Base-by-base conservation (phyloP, 1,140 invertebrate genomes). In the Drosophila equinoxialis region DNA sequence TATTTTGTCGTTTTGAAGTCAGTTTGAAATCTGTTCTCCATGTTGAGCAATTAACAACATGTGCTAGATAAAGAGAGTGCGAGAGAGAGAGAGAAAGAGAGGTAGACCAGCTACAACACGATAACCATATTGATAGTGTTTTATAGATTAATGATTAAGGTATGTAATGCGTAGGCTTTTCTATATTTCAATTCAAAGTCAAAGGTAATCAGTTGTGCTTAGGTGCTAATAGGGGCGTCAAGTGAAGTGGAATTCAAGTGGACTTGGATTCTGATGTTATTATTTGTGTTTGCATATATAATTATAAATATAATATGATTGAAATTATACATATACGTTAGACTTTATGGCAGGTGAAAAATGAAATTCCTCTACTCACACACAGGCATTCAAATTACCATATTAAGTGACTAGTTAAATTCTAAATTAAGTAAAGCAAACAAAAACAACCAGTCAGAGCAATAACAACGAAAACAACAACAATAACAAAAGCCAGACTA, bases 291-390 rank as follows among this genome's bases (percentile, higher is more conserved):
- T 75, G 82, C 65, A 78, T 81, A 73, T 65, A 72, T 68, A 77
- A 77, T 71, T 75, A 75, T 75, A 75, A 86, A 85, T 86, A 74
- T 86, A 86, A 85, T 86, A 74, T 86, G 81, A 86, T 74, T 85
- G 78, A 75, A 86, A 85, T 87, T 81, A 85, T 26, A 26, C 23
- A 23, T 23, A 23, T 23, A 68, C 70, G 68, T 73, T 60, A 76
- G 45, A 85, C 77, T 75, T 58, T 67, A 62, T 59, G 67, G 57
- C 81, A 69, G 68, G 74, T 81, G 71, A 78, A 78, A 85, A 78
- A 85, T 80, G n/a, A 66, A 70, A 78, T 74, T 59, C 63, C 23
- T 37, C 48, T 41, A 59, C 23, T 65, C 55, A 72, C 64, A 71
- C 37, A 65, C 58, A 51, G 8, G 10, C 55, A 64, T 76, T 41